phyloP scores from a whole-genome alignment of 1,140 invertebrate genomes.

The Drosophila suzukii region DNA sequence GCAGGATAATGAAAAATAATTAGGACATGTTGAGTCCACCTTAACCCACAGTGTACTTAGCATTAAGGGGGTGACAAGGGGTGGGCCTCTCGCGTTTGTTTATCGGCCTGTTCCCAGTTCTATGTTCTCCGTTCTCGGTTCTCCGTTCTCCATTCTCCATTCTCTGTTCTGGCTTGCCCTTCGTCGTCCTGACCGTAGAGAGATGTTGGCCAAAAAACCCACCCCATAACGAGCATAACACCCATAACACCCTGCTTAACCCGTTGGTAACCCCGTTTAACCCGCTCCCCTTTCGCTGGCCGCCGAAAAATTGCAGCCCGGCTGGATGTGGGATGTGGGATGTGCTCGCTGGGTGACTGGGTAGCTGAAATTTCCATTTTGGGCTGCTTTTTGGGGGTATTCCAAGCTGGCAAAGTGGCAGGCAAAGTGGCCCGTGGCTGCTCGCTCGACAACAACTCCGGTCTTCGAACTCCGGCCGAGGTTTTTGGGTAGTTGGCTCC shows the following conservation, averaged over 20 bases:
- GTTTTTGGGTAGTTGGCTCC: slow-evolving; percentile 59
- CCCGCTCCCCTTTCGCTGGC: slow-evolving; percentile 15
- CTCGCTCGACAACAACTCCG: slow-evolving; percentile 5
- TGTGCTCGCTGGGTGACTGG: slow-evolving; percentile 11
- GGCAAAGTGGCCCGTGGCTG: slow-evolving; percentile 20
- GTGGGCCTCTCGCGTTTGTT: slow-evolving; percentile 44
- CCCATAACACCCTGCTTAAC: slow-evolving; percentile 12
- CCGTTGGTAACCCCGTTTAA: slow-evolving; percentile 28
- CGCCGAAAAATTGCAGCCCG: slow-evolving; percentile 63
- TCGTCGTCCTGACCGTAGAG: slow-evolving; percentile 25
- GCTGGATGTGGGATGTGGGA: neutral
- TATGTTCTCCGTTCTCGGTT: slow-evolving; percentile 1
- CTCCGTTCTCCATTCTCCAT: slow-evolving; percentile 2
- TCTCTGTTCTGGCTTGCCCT: slow-evolving; percentile 4
- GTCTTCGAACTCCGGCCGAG: slow-evolving; percentile 27
- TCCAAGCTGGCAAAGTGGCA: neutral
- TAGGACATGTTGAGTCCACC: neutral
- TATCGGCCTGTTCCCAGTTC: slow-evolving; percentile 44
- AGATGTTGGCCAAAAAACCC: slow-evolving; percentile 47
- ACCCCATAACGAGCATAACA: slow-evolving; percentile 14
- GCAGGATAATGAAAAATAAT: neutral
- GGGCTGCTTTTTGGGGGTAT: slow-evolving; percentile 9
- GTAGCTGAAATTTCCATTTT: slow-evolving; percentile 33
- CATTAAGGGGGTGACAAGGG: slow-evolving; percentile 21
- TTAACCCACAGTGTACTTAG: slow-evolving; percentile 8